These are phyloP conservation scores for Dasyurus viverrinus DNA, from an alignment of 2,113 vertebrate genomes.

Conservation along the genomic window DNA sequence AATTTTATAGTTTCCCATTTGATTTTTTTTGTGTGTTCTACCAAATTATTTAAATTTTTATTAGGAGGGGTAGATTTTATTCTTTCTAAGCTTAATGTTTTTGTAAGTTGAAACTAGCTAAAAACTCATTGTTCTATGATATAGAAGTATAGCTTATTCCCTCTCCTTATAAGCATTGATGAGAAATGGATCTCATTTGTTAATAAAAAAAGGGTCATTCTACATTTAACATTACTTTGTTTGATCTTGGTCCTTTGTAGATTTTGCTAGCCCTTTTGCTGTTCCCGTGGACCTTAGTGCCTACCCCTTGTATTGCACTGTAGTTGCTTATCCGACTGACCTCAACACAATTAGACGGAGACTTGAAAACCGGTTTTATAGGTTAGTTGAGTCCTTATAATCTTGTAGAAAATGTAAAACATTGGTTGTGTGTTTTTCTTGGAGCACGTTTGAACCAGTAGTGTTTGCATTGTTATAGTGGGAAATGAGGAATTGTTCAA, in stretches of 20 bases:
- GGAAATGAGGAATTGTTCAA: conserved; percentile 33
- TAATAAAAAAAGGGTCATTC: conserved; percentile 39
- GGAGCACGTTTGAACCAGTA: conserved; percentile 3
- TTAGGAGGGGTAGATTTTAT: conserved; percentile 39
- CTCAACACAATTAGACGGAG: conserved; percentile 94
- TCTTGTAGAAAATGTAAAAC: conserved; percentile 33
- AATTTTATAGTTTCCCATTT: not conserved
- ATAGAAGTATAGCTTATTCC: not conserved
- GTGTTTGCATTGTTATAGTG: conserved; percentile 24
- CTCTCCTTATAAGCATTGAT: conserved; percentile 24
- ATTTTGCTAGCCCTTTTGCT: conserved; percentile 95
- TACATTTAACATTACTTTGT: conserved; percentile 45
- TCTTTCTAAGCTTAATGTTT: conserved; percentile 43
- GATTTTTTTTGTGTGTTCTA: not conserved
- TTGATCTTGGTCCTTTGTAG: conserved; percentile 80
- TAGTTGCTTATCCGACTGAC: conserved; percentile 96
- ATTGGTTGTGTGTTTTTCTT: conserved; percentile 14
- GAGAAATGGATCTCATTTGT: conserved; percentile 34
- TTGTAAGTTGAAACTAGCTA: not conserved
- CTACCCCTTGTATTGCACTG: conserved; percentile 98
- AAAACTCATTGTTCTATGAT: conserved; percentile 22
- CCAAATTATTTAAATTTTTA: conserved; percentile 26
- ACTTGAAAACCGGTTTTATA: conserved; percentile 96
- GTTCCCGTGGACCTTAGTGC: conserved; percentile 94
- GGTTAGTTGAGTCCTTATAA: conserved; percentile 81